Evolutionary conservation across 2,113 vertebrate genomes (phyloP).

Genomic region (Puntigrus tetrazona): DNA sequence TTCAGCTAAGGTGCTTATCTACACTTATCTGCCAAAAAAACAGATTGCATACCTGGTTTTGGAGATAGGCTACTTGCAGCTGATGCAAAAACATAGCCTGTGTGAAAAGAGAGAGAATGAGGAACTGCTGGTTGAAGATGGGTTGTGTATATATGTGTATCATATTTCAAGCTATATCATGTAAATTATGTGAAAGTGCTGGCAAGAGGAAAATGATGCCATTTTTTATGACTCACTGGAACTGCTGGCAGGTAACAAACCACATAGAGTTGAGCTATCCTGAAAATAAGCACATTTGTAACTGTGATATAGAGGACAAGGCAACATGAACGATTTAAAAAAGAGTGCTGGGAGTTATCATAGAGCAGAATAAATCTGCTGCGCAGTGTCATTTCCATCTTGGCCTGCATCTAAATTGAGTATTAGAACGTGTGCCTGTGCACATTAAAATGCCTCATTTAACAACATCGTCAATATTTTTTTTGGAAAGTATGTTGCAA

Average conservation of each 20-base stretch:
- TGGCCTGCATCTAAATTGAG: constrained; percentile 32
- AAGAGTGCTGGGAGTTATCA: neutral
- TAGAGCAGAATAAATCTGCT: neutral
- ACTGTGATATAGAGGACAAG: neutral
- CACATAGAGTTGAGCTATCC: constrained; percentile 88
- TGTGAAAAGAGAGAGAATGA: constrained; percentile 31
- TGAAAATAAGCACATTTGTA: constrained; percentile 59
- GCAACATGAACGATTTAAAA: neutral
- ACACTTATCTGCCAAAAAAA: neutral
- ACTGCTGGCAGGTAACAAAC: constrained; percentile 86
- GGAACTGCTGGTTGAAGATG: neutral
- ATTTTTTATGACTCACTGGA: constrained; percentile 79
- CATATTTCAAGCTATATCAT: neutral
- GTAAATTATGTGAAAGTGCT: neutral
- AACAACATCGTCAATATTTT: constrained; percentile 20
- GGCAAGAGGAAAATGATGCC: neutral
- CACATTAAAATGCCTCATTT: constrained; percentile 38
- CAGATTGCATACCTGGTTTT: constrained; percentile 80
- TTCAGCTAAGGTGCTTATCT: constrained; percentile 1
- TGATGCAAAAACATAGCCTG: constrained; percentile 84
- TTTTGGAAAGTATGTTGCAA: constrained; percentile 13
- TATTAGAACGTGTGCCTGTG: neutral
- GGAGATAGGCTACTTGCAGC: constrained; percentile 82
- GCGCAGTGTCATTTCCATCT: constrained; percentile 28
- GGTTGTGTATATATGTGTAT: neutral